phyloP scores from a whole-genome alignment of 2,113 vertebrate species.

The Onychorhynchus coronatus region DNA sequence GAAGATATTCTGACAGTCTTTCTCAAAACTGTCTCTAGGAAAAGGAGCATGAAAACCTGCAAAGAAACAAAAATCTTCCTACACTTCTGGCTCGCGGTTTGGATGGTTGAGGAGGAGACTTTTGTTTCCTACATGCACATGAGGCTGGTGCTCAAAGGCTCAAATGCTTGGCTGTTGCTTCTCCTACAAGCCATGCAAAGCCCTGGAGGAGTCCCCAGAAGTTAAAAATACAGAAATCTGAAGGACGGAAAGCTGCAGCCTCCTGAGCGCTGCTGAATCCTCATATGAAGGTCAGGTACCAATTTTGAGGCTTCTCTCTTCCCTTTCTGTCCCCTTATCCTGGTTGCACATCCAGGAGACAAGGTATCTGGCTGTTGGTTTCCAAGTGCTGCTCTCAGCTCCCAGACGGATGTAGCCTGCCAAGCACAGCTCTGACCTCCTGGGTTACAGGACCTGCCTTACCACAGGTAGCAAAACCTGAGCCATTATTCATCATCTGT shows the following conservation, averaged over 20 bases:
- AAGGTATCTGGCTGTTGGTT: not conserved
- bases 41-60: slow-evolving; percentile 35
- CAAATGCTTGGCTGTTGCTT: not conserved
- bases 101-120: not conserved
- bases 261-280: not conserved
- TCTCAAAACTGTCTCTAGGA: slow-evolving; percentile 62
- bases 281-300: not conserved
- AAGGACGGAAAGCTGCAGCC: not conserved
- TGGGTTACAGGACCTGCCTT: not conserved
- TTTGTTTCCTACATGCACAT: not conserved
- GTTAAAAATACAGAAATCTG: not conserved
- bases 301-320: not conserved
- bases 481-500: slow-evolving; percentile 1
- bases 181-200: not conserved
- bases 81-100: not conserved
- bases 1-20: slow-evolving; percentile 55
- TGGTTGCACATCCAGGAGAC: no score
- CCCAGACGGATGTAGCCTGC: not conserved
- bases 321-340: not conserved
- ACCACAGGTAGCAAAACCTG: not conserved
- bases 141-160: not conserved
- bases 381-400: not conserved
- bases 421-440: not conserved
- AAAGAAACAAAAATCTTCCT: slow-evolving; percentile 39
- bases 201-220: not conserved